Base-by-base conservation (phyloP, 2,797 vertebrate species). In the Diceros bicornis region DNA sequence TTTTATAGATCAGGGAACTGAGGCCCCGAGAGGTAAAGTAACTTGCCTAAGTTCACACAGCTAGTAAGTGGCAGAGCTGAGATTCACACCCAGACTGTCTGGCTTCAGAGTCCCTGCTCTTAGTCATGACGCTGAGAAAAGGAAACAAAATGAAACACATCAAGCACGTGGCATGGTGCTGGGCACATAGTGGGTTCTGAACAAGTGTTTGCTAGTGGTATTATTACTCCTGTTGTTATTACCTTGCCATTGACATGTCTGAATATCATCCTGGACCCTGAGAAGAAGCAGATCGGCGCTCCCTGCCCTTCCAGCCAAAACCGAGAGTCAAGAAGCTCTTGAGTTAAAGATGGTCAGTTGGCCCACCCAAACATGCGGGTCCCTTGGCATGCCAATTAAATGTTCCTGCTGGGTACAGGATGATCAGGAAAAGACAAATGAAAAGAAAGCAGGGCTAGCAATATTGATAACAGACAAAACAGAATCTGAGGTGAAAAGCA, bases 1-100 rank as follows among this genome's bases (percentile, higher is more conserved):
- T 89, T 79, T 83, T 32, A 95, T 12, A 89, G 20, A 78, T 17
- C 41, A 83, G 37, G 59, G 91, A 82, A 90, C n/a, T 3, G 37
- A 85, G 55, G 34, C 50, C 37, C 68, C 55, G 64, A 81, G 29
- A 96, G 34, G 66, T 68, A 25, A 85, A 75, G 21, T 29, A 50
- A 75, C 64, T 95, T 91, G 37, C 74, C 55, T 34, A 5, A 83
- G 14, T 71, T 41, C 81, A 62, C n/a, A 84, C 6, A 89, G 41
- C 10, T 16, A 47, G n/a, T 20, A 89, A 27, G 14, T 3, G 16
- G 57, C 41, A 25, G 75, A 79, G 37, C 41, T 21, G 66, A 77
- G 55, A 69, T 66, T 32, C 75, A 55, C 6, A 52, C 13, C 32
- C 4, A 41, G 29, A 41, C 37, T 71, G 14, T 27, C 86, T 50